phyloP scores from a whole-genome alignment of 1,140 invertebrate species.

The Zaprionus camerounensis region DNA sequence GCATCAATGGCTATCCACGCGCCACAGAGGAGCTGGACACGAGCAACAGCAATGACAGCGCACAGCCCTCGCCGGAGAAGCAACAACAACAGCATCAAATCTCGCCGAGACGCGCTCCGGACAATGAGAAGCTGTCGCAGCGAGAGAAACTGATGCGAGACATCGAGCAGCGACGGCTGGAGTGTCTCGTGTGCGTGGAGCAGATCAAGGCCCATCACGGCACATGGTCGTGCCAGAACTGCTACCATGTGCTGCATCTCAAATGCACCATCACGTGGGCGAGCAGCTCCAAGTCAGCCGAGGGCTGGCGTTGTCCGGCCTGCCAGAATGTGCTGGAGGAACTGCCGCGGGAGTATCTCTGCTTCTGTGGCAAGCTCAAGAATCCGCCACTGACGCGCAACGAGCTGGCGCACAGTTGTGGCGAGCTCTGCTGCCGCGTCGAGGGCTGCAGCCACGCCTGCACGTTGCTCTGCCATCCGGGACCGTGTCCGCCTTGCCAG shows the following conservation, averaged over 20 bases:
- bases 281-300: constrained; percentile 90
- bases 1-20: constrained; percentile 73
- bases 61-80: constrained; percentile 76
- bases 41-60: constrained; percentile 79
- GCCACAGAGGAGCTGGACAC: constrained; percentile 72
- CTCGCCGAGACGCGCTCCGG: constrained; percentile 51
- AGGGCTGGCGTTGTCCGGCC: constrained; percentile 96
- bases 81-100: constrained; percentile 66
- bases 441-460: constrained; percentile 93
- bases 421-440: constrained; percentile 90
- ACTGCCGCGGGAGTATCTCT: constrained; percentile 90
- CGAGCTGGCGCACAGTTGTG: constrained; percentile 94
- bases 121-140: constrained; percentile 86
- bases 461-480: constrained; percentile 95
- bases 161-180: constrained; percentile 90
- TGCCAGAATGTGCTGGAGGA: constrained; percentile 91
- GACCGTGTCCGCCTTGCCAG: constrained; percentile 92
- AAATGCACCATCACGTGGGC: constrained; percentile 97
- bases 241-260: constrained; percentile 96
- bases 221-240: constrained; percentile 95
- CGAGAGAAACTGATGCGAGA: constrained; percentile 92
- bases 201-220: constrained; percentile 90
- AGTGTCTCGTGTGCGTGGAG: constrained; percentile 97
- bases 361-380: constrained; percentile 92
- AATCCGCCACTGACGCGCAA: constrained; percentile 90